Base-by-base conservation (phyloP, 92 coral and sea anemone species). In the Zoanthus gigantus region DNA sequence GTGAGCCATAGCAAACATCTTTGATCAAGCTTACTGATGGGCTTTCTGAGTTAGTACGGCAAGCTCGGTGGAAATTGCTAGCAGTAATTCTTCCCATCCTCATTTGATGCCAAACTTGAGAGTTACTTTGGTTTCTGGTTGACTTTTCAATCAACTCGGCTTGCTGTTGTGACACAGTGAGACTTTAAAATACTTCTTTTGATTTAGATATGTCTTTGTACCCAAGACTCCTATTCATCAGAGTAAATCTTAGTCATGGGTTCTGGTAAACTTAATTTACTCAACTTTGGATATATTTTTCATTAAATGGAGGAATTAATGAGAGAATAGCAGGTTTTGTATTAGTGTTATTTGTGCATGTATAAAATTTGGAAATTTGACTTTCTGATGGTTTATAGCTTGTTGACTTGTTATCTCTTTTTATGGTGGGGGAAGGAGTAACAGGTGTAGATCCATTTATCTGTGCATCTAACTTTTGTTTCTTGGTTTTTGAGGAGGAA, bases 61-160 rank as follows among this genome's bases (percentile, higher is more conserved):
- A 90, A 47, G 91, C 95, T 50, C 42, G 85, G 77, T 92, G 81
- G 67, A 92, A 92, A 34, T 86, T 90, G 82, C 91, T 84, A 3
- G 95, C 92, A 58, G 94, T 90, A 12, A 92, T 82, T 72, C 90
- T 78, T 9, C 91, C 89, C 16, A 82, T 86, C 50, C 94, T 73
- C 90, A 84, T 84, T 30, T 80, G 56, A 73, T 84, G 78, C 94
- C 90, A 92, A 32, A 89, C 23, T 9, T 85, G 37, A 9, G 93
- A 90, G 37, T 72, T 89, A 30, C 84, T 80, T 56, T 92, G 92
- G 67, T 48, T 52, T 46, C 87, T 89, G 31, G 94, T 89, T 6
- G 73, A 48, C 53, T 79, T 88, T 57, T 91, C 91, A 75, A 91
- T 66, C n/a, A 17, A 17, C 58, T 69, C 67, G 30, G 82, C 72